Evolutionary conservation across 1,140 invertebrate genomes (phyloP).

Genomic region (Sinonovacula constricta): DNA sequence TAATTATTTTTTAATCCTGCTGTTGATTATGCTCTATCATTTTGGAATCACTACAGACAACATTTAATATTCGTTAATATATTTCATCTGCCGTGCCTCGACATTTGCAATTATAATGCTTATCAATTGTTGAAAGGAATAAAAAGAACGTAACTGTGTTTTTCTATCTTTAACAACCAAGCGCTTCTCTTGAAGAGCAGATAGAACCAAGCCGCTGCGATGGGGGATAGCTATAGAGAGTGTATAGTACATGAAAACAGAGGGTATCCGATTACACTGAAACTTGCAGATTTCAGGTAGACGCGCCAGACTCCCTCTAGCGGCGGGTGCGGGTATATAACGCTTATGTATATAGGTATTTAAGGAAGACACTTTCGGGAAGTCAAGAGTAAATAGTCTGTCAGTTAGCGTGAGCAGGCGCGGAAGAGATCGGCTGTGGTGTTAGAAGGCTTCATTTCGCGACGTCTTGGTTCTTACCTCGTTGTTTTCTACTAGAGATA

Average conservation of each 20-base stretch:
- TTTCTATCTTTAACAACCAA: no score
- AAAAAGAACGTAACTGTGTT: no score
- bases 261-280: conserved; percentile 45
- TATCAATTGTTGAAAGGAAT: no score
- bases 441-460: conserved; percentile 35
- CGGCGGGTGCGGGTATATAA: conserved; percentile 42
- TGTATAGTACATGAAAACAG: not conserved
- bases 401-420: conserved; percentile 22
- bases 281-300: conserved; percentile 42
- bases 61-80: no score
- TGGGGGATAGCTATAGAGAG: no score
- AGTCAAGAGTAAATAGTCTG: conserved; percentile 46
- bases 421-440: conserved; percentile 21
- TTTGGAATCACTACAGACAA: no score
- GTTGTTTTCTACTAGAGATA: conserved; percentile 6
- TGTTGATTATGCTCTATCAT: no score
- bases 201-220: no score
- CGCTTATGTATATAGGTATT: conserved; percentile 49
- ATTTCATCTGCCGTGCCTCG: no score
- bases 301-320: conserved; percentile 42
- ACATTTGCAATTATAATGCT: no score
- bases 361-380: conserved; percentile 49
- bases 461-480: conserved; percentile 25
- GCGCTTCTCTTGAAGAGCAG: no score
- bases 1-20: no score